These are phyloP conservation scores for Pterophyllum scalare DNA, from an alignment of 2,113 vertebrate genomes.

Conservation along the genomic window DNA sequence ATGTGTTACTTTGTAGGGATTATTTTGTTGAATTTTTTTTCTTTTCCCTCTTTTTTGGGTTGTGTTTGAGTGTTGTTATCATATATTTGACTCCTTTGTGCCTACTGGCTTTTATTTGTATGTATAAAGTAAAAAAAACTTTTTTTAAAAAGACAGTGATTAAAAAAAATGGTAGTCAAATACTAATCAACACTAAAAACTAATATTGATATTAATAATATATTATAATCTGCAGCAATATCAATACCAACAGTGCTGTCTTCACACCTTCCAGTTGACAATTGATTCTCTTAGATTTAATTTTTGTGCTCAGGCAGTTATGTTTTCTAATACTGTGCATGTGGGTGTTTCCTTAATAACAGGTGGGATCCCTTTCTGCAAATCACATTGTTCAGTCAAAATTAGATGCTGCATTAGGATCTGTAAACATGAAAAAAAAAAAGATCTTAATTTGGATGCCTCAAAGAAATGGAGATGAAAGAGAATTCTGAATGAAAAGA, in stretches of 20 bases:
- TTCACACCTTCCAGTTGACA: background rate
- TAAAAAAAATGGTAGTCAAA: background rate
- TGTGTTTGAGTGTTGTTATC: no score
- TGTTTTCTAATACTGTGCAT: background rate
- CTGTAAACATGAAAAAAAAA: slow-evolving; percentile 10
- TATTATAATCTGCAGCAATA: background rate
- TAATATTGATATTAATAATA: no score
- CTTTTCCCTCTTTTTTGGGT: no score
- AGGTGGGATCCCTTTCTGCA: background rate
- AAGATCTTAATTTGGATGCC: background rate
- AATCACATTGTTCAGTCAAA: background rate
- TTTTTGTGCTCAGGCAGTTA: background rate
- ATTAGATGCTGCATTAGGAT: slow-evolving; percentile 6
- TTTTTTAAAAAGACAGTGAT: no score
- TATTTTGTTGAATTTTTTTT: no score
- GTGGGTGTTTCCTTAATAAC: background rate
- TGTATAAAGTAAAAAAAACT: no score
- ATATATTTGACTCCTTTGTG: no score
- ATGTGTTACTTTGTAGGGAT: no score
- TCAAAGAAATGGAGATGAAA: slow-evolving; percentile 56
- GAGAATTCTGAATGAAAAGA: slow-evolving; percentile 45
- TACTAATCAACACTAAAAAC: background rate
- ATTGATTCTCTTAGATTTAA: background rate
- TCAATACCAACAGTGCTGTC: background rate
- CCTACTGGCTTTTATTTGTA: no score